Conservation (phyloP, 2,888 invertebrate genomes). For the Trypoxylon attenuatum region DNA sequence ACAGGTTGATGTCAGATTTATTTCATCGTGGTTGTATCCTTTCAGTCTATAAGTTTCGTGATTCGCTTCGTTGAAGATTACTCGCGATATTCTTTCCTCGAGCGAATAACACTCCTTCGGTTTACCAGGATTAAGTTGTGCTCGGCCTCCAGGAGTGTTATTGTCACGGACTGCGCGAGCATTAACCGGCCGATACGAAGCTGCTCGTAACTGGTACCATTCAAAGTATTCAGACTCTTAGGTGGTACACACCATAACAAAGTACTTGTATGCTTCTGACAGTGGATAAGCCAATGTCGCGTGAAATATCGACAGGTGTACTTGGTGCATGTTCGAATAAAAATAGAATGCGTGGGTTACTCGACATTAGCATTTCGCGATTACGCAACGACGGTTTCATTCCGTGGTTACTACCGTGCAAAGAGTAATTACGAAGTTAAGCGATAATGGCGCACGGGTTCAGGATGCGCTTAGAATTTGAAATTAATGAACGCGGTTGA, state of each 20-base stretch:
- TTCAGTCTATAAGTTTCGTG: too few relatives aligned
- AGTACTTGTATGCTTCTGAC: too few relatives aligned
- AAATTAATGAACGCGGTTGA: neutral
- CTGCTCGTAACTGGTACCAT: neutral
- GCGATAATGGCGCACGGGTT: neutral
- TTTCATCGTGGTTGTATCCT: too few relatives aligned
- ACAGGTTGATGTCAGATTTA: too few relatives aligned
- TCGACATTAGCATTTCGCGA: conserved; percentile 14
- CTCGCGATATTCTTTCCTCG: too few relatives aligned
- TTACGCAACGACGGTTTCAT: conserved; percentile 13
- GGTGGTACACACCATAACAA: neutral
- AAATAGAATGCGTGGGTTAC: neutral
- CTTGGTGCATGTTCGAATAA: conserved; percentile 2
- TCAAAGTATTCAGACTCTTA: neutral
- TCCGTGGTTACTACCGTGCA: neutral
- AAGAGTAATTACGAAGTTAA: conserved; percentile 3
- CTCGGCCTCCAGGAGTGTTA: too few relatives aligned
- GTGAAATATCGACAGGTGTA: conserved; percentile 14
- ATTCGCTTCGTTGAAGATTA: too few relatives aligned
- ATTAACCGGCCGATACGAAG: neutral
- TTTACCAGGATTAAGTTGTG: too few relatives aligned
- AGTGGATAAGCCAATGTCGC: conserved; percentile 2
- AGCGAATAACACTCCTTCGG: too few relatives aligned
- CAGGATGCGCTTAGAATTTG: neutral
- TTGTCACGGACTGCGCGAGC: too few relatives aligned